Base-by-base conservation (phyloP, 2,113 vertebrate genomes). In the Odontophorus gujanensis region DNA sequence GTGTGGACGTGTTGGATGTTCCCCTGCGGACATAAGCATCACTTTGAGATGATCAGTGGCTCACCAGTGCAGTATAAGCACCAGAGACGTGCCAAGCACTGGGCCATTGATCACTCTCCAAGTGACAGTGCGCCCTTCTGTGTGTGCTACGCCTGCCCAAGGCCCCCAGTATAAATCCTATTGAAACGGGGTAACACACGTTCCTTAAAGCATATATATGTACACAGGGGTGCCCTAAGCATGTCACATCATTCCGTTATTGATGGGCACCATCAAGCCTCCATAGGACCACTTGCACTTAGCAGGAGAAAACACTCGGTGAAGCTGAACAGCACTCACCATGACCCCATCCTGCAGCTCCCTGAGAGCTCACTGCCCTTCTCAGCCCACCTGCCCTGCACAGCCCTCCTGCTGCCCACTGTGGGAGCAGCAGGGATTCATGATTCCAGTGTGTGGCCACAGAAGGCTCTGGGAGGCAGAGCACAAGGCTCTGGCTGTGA, bases 91-190 rank as follows among this genome's bases (percentile, higher is more conserved):
- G 81, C 43, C 81, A 57, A 85, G 84, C 50, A 48, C 69, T 0
- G 19, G 65, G 55, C 88, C 81, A 66, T 92, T 87, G 21, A n/a
- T 91, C 85, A 58, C 78, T 83, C 76, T n/a, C 38, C 77, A 65
- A 13, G 43, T 81, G 68, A 90, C 87, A 92, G 0, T 7, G 21
- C 65, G 26, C 68, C 80, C 76, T 75, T 55, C 30, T 4, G 30
- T 9, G 75, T 24, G 32, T 16, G 30, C 77, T 67, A 0, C 18
- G 57, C 59, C 72, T 59, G 78, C 69, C 77, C 72, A 13, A 53
- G 24, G 61, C 50, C 50, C 45, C 74, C 11, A 36, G 25, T 67
- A 80, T 71, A 69, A 87, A 94, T 82, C 67, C 78, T 74, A 55
- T 38, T 16, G 73, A 34, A 67, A 19, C 2, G 28, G 89, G n/a